These are phyloP conservation scores for Mobula birostris DNA, from an alignment of 2,113 vertebrate genomes.

Conservation along the genomic window DNA sequence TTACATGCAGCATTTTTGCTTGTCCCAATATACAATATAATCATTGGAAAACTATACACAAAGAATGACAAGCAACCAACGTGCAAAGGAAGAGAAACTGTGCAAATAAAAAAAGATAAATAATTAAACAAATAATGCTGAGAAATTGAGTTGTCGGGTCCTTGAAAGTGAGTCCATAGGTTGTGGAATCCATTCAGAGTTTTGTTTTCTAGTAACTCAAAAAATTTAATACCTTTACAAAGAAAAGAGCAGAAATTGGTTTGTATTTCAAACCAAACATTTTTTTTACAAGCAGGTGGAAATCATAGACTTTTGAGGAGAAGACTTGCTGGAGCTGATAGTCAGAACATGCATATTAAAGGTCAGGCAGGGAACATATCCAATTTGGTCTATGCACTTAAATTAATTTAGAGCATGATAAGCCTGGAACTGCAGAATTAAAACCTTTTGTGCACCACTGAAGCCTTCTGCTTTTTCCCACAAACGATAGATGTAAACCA, in stretches of 20 bases:
- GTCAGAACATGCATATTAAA: background rate
- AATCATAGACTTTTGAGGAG: background rate
- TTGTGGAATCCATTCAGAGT: no score
- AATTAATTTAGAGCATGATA: background rate
- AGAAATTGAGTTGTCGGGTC: no score
- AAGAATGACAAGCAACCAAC: no score
- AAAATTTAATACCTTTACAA: background rate
- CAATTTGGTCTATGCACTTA: background rate
- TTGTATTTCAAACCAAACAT: background rate
- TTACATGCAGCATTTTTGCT: no score
- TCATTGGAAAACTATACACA: no score
- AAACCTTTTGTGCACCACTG: background rate
- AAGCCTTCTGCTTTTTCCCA: conserved; percentile 18
- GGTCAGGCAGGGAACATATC: conserved; percentile 28
- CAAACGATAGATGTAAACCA: conserved; percentile 20
- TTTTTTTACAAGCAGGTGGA: background rate
- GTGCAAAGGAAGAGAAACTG: no score
- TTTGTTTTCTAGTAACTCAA: no score
- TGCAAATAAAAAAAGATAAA: no score
- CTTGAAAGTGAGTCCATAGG: no score
- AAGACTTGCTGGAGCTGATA: background rate
- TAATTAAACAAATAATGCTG: no score
- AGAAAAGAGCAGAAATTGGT: background rate
- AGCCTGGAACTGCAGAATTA: conserved; percentile 19
- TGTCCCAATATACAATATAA: no score